Evolutionary conservation across 2,113 vertebrate genomes (phyloP).

Genomic region (Scopus umbretta): DNA sequence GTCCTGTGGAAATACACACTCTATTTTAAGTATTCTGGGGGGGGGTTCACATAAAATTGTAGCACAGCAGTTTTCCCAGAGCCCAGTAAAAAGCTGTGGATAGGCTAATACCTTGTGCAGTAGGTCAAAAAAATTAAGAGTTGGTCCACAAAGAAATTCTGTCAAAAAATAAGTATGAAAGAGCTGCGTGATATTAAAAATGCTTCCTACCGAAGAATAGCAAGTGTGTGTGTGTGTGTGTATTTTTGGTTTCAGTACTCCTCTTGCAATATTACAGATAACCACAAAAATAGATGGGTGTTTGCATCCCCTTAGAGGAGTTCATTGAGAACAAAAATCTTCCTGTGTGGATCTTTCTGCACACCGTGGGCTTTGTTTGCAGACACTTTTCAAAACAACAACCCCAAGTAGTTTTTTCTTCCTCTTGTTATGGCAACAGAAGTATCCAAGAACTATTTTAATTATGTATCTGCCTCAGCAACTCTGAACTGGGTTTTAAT

Average conservation of each 20-base stretch:
- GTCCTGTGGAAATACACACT: neutral
- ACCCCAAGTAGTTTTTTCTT: neutral
- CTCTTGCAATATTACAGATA: neutral
- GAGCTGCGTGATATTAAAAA: neutral
- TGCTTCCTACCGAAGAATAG: neutral
- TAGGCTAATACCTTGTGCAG: neutral
- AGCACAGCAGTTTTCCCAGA: neutral
- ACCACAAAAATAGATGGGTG: neutral
- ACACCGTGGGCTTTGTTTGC: neutral
- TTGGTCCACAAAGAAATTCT: neutral
- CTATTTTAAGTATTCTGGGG: neutral
- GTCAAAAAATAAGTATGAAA: neutral
- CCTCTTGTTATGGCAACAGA: neutral
- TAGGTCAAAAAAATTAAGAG: neutral
- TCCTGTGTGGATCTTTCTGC: neutral
- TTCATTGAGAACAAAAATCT: neutral
- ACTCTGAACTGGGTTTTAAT: neutral
- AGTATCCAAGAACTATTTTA: conserved; percentile 2
- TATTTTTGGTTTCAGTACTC: neutral
- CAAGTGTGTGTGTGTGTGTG: neutral
- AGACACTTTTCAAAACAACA: neutral
- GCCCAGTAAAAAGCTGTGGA: neutral
- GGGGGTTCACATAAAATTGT: neutral
- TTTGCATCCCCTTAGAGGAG: neutral
- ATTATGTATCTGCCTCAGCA: neutral